A percentile compares a stretch with the other conserved stretches of the same genome.
phyloP scores from a whole-genome alignment of 2,888 invertebrate species.

The Philopedon plagiatum region DNA sequence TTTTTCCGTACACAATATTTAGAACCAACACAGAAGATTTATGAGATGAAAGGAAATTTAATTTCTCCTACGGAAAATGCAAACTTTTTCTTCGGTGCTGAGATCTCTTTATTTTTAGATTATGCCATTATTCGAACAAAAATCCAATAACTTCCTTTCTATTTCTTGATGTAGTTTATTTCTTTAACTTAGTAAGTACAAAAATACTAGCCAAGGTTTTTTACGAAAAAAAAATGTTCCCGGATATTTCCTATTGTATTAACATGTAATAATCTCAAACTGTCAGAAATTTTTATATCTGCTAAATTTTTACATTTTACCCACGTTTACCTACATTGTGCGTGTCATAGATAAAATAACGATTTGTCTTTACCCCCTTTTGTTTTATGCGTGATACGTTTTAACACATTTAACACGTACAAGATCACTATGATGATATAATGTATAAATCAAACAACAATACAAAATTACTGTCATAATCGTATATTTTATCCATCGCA shows the following conservation, averaged over 20 bases:
- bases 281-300: neutral
- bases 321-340: conserved; percentile 7
- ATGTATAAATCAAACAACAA: conserved; percentile 9
- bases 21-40: neutral
- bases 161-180: no score
- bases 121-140: no score
- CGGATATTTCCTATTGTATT: neutral
- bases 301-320: conserved; percentile 7
- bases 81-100: neutral
- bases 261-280: neutral
- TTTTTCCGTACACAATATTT: conserved; percentile 5
- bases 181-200: no score
- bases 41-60: neutral
- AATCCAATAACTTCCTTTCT: no score
- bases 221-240: no score
- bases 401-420: conserved; percentile 21
- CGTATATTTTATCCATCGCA: neutral
- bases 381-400: conserved; percentile 18
- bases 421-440: conserved; percentile 8
- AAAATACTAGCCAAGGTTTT: no score
- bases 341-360: conserved; percentile 19
- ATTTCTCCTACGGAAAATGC: neutral
- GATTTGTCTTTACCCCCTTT: conserved; percentile 13
- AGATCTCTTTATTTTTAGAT: no score
- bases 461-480: conserved; percentile 3